Conservation (phyloP, 2,113 vertebrate genomes). For the Felis chaus region DNA sequence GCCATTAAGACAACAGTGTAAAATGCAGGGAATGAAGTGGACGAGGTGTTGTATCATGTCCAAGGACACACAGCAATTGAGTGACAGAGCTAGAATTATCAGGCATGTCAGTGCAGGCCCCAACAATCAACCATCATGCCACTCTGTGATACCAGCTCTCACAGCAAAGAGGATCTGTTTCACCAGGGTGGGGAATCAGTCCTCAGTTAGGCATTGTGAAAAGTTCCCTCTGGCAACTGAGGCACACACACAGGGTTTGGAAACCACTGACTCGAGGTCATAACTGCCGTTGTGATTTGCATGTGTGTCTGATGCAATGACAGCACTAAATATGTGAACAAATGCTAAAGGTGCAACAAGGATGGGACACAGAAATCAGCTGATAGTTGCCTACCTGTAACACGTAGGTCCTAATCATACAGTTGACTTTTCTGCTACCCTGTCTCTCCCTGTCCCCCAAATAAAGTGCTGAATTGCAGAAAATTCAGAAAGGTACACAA, state of each 20-base stretch:
- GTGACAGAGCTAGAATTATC: neutral
- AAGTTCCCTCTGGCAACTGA: neutral
- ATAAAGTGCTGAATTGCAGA: neutral
- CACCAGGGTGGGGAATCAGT: neutral
- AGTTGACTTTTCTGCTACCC: neutral
- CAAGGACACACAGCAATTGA: neutral
- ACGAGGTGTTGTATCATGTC: neutral
- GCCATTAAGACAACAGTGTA: neutral
- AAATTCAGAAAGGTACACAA: neutral
- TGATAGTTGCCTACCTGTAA: neutral
- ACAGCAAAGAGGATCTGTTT: neutral
- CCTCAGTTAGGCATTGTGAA: neutral
- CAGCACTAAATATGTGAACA: neutral
- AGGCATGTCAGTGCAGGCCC: neutral
- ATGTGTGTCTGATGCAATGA: neutral
- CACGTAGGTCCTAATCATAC: neutral
- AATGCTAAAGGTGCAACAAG: neutral
- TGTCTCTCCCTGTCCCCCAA: neutral
- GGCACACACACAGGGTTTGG: neutral
- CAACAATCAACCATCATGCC: too few relatives aligned
- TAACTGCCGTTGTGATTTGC: neutral
- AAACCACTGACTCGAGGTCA: neutral
- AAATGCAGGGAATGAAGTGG: neutral
- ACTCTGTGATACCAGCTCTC: neutral
- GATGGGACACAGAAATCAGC: neutral